Conservation (phyloP, 2,113 vertebrate species). For the Hyla sarda region DNA sequence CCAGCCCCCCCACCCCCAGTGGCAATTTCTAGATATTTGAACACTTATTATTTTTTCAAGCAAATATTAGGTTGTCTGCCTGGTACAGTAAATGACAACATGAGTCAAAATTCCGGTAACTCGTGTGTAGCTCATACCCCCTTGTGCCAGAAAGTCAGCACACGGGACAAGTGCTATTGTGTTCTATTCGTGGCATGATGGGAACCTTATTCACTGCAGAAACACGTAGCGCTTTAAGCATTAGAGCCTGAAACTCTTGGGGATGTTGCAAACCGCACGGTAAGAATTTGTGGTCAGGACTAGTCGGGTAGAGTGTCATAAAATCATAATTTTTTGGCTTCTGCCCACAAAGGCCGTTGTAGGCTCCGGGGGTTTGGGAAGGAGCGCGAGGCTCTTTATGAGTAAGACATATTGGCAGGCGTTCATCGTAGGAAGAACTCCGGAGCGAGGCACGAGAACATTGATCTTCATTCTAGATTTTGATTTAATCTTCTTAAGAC, state of each 20-base stretch:
- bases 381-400: not conserved
- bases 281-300: conserved; percentile 35
- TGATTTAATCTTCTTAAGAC: conserved; percentile 17
- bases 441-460: not conserved
- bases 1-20: not conserved
- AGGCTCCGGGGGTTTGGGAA: not conserved
- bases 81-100: conserved; percentile 50
- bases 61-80: not conserved
- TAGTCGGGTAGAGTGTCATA: conserved; percentile 25
- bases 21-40: conserved; percentile 38
- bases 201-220: conserved; percentile 20
- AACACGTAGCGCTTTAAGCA: not conserved
- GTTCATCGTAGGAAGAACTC: not conserved
- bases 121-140: conserved; percentile 44
- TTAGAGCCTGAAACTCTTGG: not conserved
- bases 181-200: conserved; percentile 52
- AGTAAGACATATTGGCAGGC: conserved; percentile 37
- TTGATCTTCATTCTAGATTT: not conserved
- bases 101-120: conserved; percentile 57
- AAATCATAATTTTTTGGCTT: conserved; percentile 43
- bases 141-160: conserved; percentile 44
- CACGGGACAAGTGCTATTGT: conserved; percentile 34
- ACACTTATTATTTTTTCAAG: conserved; percentile 1
- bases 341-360: not conserved
- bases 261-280: conserved; percentile 16